phyloP scores from a whole-genome alignment of 2,797 vertebrate species.

The Chaunax sp. region DNA sequence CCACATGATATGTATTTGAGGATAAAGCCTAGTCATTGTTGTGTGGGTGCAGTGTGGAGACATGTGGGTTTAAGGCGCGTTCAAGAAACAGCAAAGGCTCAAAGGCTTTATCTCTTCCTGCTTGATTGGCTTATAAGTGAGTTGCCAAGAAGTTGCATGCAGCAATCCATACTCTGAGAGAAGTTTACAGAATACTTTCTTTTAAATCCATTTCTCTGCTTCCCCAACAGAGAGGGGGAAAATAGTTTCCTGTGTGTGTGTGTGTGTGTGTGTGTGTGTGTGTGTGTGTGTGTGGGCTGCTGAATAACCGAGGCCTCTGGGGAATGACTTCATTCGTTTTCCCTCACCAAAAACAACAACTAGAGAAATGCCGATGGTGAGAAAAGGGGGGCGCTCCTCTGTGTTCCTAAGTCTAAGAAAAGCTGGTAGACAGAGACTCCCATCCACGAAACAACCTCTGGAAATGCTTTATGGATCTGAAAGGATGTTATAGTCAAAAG shows the following conservation, averaged over 20 bases:
- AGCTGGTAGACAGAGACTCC: constrained; percentile 63
- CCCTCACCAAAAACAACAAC: constrained; percentile 55
- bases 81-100: constrained; percentile 37
- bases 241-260: constrained; percentile 17
- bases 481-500: constrained; percentile 25
- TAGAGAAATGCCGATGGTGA: constrained; percentile 51
- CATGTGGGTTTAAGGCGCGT: constrained; percentile 15
- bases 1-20: constrained; percentile 49
- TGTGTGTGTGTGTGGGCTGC: constrained; percentile 58
- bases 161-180: constrained; percentile 45
- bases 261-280: constrained; percentile 47
- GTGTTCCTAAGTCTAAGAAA: constrained; percentile 63
- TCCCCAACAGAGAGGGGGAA: constrained; percentile 26
- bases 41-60: constrained; percentile 42
- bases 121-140: constrained; percentile 74
- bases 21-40: constrained; percentile 48
- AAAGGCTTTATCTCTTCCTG: constrained; percentile 55
- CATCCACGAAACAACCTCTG: constrained; percentile 37
- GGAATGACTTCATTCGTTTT: constrained; percentile 64
- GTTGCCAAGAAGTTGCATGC: constrained; percentile 58
- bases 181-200: constrained; percentile 58
- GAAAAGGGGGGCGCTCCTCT: constrained; percentile 24
- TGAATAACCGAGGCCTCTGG: constrained; percentile 57
- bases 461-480: constrained; percentile 50
- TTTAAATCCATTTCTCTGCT: constrained; percentile 57